Evolutionary conservation across 2,797 vertebrate genomes (phyloP).

Genomic region (Australoheros facetus): DNA sequence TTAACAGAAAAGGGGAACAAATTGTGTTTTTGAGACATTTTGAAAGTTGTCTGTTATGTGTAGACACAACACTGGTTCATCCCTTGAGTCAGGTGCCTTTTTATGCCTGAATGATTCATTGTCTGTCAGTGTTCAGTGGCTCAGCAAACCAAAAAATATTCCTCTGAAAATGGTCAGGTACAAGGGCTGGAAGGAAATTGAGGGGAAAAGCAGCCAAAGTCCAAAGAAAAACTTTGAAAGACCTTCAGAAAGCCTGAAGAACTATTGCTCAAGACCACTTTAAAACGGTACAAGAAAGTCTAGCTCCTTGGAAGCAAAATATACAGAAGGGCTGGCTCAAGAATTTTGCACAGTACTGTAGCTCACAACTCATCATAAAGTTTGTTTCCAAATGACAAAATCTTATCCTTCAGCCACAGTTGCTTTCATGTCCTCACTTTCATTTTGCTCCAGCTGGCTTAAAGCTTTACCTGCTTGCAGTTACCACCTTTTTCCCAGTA

Average conservation of each 20-base stretch:
- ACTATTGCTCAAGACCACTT: not conserved
- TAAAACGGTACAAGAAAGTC: not conserved
- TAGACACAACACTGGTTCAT: not conserved
- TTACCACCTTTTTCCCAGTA: not conserved
- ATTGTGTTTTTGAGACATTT: not conserved
- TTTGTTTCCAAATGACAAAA: not conserved
- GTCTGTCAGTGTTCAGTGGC: not conserved
- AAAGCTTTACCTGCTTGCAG: slow-evolving; percentile 4
- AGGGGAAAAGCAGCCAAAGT: not conserved
- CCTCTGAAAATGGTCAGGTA: not conserved
- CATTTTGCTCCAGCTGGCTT: not conserved
- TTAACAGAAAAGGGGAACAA: not conserved
- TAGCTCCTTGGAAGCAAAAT: too few relatives aligned
- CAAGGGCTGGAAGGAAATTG: not conserved
- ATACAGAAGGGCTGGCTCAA: too few relatives aligned
- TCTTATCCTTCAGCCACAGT: not conserved
- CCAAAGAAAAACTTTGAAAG: not conserved
- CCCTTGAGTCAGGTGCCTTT: not conserved
- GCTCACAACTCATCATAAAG: not conserved
- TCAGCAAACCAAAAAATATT: not conserved
- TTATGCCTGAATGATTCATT: not conserved
- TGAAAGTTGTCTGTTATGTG: not conserved
- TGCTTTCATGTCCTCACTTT: not conserved
- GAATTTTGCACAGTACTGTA: too few relatives aligned
- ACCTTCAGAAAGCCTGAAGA: not conserved